Conservation (phyloP, 2,888 invertebrate genomes). For the Andricus quercusramuli region DNA sequence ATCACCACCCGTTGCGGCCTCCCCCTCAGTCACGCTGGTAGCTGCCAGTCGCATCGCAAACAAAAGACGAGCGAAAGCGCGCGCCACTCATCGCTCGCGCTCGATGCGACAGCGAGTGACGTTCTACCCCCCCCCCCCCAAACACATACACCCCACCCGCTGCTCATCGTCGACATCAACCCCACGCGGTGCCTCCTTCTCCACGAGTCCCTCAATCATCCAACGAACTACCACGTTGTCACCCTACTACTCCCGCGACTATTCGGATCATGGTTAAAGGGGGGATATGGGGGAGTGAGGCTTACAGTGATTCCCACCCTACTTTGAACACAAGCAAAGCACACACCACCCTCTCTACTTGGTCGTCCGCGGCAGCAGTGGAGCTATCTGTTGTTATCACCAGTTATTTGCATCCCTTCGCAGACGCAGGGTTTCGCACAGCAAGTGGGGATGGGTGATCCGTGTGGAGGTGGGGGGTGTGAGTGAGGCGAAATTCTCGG, state of each 20-base stretch:
- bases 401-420: slow-evolving; percentile 77
- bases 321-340: slow-evolving; percentile 74
- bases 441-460: slow-evolving; percentile 31
- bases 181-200: slow-evolving; percentile 45
- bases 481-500: slow-evolving; percentile 46
- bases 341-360: slow-evolving; percentile 63
- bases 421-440: slow-evolving; percentile 51
- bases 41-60: slow-evolving; percentile 75
- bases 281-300: slow-evolving; percentile 8
- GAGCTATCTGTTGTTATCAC: slow-evolving; percentile 77
- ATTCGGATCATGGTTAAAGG: slow-evolving; percentile 39
- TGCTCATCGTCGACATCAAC: neutral
- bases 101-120: slow-evolving; percentile 77
- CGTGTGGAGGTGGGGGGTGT: slow-evolving; percentile 44
- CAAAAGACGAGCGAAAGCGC: slow-evolving; percentile 76
- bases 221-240: slow-evolving; percentile 33
- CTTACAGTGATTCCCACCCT: slow-evolving; percentile 63
- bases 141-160: slow-evolving; percentile 39
- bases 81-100: slow-evolving; percentile 74
- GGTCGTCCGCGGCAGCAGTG: slow-evolving; percentile 59
- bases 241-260: slow-evolving; percentile 45
- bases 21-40: slow-evolving; percentile 43
- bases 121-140: slow-evolving; percentile 55
- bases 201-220: slow-evolving; percentile 54
- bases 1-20: slow-evolving; percentile 34